A percentile compares a stretch with the other conserved stretches of the same genome.
phyloP scores from a whole-genome alignment of 2,797 vertebrate genomes.

The Adrianichthys oophorus region DNA sequence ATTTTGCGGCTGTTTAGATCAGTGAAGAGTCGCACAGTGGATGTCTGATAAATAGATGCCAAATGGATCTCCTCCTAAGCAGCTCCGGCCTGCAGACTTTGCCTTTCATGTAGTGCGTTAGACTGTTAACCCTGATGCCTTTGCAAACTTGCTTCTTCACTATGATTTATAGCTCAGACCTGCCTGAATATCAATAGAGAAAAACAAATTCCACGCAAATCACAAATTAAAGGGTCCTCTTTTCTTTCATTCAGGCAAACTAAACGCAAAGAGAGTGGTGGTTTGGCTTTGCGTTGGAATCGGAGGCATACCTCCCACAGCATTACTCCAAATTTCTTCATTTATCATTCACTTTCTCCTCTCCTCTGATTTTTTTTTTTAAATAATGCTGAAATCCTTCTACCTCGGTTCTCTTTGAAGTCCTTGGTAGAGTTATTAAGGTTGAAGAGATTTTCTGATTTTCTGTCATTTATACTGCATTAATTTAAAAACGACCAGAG shows the following conservation, averaged over 20 bases:
- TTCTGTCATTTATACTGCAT: slow-evolving; percentile 29
- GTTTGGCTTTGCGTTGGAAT: neutral
- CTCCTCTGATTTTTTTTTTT: slow-evolving; percentile 5
- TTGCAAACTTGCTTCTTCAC: slow-evolving; percentile 14
- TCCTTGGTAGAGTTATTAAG: slow-evolving; percentile 26
- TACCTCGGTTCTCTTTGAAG: slow-evolving; percentile 21
- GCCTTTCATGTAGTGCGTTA: slow-evolving; percentile 33
- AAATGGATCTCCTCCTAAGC: slow-evolving; percentile 37
- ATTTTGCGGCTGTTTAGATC: slow-evolving; percentile 38
- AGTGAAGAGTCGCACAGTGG: slow-evolving; percentile 35
- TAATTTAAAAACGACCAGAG: slow-evolving; percentile 42
- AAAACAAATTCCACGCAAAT: slow-evolving; percentile 1
- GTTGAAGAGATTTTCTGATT: slow-evolving; percentile 37
- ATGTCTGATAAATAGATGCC: slow-evolving; percentile 48
- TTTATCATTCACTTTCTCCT: slow-evolving; percentile 4
- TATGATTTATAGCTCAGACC: slow-evolving; percentile 32
- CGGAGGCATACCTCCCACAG: neutral
- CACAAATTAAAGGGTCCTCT: slow-evolving; percentile 8
- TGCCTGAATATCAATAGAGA: slow-evolving; percentile 14
- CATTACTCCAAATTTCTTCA: slow-evolving; percentile 19
- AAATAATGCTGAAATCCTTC: slow-evolving; percentile 24
- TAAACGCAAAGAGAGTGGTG: slow-evolving; percentile 1
- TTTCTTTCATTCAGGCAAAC: slow-evolving; percentile 4
- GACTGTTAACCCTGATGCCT: slow-evolving; percentile 41
- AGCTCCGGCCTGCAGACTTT: slow-evolving; percentile 43